Conservation (phyloP, 1,140 invertebrate genomes). For the Drosophila willistoni region DNA sequence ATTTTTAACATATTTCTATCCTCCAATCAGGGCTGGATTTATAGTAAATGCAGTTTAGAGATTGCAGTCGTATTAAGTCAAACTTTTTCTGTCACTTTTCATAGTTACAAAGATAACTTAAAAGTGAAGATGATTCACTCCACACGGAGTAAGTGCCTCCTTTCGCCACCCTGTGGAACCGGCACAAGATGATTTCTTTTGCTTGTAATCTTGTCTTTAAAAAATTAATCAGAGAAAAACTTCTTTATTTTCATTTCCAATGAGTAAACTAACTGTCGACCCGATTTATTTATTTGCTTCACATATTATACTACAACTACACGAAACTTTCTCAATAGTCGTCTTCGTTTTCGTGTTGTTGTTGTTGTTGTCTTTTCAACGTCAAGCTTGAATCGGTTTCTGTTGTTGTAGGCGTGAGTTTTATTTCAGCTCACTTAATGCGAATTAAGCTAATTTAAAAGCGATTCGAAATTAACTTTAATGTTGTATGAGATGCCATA, state of each 20-base stretch:
- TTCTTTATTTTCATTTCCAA: not conserved
- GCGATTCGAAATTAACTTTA: constrained; percentile 82
- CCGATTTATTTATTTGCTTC: not conserved
- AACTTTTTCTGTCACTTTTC: too few species aligned
- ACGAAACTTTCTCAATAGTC: constrained; percentile 20
- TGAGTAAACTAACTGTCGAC: not conserved
- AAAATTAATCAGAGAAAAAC: too few species aligned
- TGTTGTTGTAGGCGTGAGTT: constrained; percentile 74
- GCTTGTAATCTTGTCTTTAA: too few species aligned
- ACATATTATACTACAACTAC: not conserved
- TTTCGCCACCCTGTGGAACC: too few species aligned
- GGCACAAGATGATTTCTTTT: too few species aligned
- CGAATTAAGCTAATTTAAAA: constrained; percentile 83
- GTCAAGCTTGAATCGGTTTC: constrained; percentile 2
- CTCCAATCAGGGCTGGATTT: too few species aligned
- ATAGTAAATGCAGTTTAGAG: too few species aligned
- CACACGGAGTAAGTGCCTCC: too few species aligned
- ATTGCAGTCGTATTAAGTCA: too few species aligned
- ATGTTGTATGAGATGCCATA: constrained; percentile 62
- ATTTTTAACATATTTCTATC: too few species aligned
- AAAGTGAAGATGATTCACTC: too few species aligned
- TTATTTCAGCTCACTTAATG: constrained; percentile 75
- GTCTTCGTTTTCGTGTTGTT: constrained; percentile 32
- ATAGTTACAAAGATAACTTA: too few species aligned
- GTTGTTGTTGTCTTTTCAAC: constrained; percentile 30